phyloP scores from a whole-genome alignment of 2,888 invertebrate genomes.

The Corythucha ciliata region DNA sequence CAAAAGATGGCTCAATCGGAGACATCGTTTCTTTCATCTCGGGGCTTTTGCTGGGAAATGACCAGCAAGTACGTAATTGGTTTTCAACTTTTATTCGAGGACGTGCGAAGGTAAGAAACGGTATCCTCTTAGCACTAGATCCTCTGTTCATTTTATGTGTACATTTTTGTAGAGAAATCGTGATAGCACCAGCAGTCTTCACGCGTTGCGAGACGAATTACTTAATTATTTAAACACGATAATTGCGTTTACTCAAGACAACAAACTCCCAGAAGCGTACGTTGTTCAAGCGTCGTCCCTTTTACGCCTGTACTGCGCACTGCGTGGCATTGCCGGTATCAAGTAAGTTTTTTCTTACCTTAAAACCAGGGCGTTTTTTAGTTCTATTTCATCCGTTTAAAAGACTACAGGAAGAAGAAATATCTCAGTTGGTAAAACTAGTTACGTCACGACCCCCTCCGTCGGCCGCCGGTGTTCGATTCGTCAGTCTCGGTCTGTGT shows the following conservation, averaged over 20 bases:
- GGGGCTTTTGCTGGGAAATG: constrained; percentile 79
- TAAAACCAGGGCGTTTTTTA: not conserved
- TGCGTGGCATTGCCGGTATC: constrained; percentile 84
- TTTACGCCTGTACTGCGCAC: constrained; percentile 79
- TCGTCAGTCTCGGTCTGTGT: constrained; percentile 84
- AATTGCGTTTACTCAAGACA: constrained; percentile 53
- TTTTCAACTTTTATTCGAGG: constrained; percentile 84
- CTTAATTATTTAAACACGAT: constrained; percentile 58
- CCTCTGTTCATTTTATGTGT: not conserved
- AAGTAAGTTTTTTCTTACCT: constrained; percentile 49
- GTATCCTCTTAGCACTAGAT: not conserved
- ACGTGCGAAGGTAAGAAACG: constrained; percentile 55
- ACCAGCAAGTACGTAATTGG: constrained; percentile 83
- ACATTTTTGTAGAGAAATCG: constrained; percentile 51
- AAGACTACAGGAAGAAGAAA: constrained; percentile 85
- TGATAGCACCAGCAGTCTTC: constrained; percentile 61
- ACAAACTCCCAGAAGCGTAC: constrained; percentile 52
- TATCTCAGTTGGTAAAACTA: constrained; percentile 68
- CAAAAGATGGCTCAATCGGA: constrained; percentile 26
- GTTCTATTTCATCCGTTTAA: not conserved
- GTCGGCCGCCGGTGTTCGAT: constrained; percentile 83
- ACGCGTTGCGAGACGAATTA: constrained; percentile 64
- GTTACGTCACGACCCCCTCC: constrained; percentile 81
- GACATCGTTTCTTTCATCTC: constrained; percentile 75
- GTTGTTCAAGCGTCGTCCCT: constrained; percentile 84